Conservation (phyloP, 2,113 vertebrate genomes). For the Tylochromis polylepis region DNA sequence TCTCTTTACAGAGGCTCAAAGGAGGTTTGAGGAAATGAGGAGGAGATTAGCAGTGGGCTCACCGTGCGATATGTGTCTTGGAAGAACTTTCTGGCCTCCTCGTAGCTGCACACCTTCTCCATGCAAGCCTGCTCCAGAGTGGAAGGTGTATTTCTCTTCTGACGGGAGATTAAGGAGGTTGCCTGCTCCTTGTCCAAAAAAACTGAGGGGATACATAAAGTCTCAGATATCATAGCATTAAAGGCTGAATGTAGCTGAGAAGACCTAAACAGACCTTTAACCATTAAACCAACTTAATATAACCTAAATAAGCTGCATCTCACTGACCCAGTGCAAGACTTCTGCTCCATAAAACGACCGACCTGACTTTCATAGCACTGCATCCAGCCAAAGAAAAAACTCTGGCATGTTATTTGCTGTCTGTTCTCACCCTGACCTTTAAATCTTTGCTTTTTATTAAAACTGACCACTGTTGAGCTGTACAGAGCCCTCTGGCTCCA, state of each 20-base stretch:
- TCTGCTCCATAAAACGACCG: not conserved
- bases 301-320: not conserved
- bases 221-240: not conserved
- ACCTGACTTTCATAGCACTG: not conserved
- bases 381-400: not conserved
- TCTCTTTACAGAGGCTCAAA: fast-evolving
- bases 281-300: not conserved
- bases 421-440: not conserved
- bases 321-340: not conserved
- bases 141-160: slow-evolving; percentile 58
- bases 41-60: slow-evolving; percentile 30
- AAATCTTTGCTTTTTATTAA: not conserved
- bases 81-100: slow-evolving; percentile 82
- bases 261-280: not conserved
- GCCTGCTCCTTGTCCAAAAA: slow-evolving; percentile 72
- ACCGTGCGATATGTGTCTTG: slow-evolving; percentile 79
- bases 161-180: slow-evolving; percentile 61
- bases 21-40: not conserved
- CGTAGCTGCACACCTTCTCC: slow-evolving; percentile 83
- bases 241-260: not conserved
- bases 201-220: slow-evolving; percentile 26
- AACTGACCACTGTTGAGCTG: not conserved
- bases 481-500: not conserved
- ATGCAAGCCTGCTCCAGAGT: slow-evolving; percentile 81
- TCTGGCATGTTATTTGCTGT: not conserved